Conservation (phyloP, 2,888 invertebrate genomes). For the Nomada lathburiana region DNA sequence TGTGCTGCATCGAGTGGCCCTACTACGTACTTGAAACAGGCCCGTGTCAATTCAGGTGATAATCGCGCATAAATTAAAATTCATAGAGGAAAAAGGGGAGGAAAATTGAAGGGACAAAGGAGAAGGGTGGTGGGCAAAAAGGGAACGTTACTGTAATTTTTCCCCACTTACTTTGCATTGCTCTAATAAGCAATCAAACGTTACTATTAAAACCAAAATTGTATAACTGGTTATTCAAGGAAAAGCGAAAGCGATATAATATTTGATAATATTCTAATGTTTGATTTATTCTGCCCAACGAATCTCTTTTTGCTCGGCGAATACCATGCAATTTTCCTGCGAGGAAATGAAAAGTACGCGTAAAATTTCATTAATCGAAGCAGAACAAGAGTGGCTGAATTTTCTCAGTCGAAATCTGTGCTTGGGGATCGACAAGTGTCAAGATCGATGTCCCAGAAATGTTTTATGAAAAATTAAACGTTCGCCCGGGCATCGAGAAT, state of each 20-base stretch:
- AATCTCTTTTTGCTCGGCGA: no score
- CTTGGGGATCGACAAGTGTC: not conserved
- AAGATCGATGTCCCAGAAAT: not conserved
- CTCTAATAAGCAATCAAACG: constrained; percentile 69
- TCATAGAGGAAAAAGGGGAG: not conserved
- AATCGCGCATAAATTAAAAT: constrained; percentile 8
- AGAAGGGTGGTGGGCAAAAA: constrained; percentile 33
- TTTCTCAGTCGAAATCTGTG: not conserved
- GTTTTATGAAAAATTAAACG: not conserved
- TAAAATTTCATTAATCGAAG: no score
- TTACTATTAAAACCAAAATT: constrained; percentile 49
- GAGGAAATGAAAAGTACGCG: no score
- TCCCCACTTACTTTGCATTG: constrained; percentile 80
- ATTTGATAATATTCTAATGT: no score
- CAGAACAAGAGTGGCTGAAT: not conserved
- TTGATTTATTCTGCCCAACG: no score
- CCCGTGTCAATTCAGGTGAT: not conserved
- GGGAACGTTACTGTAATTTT: constrained; percentile 71
- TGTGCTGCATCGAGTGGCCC: not conserved
- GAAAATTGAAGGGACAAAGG: not conserved
- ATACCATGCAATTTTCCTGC: no score
- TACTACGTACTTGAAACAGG: not conserved
- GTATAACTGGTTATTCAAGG: constrained; percentile 1
- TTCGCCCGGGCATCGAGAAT: no score
- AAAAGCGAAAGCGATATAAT: no score